A percentile compares a stretch with the other conserved stretches of the same genome.
phyloP scores from a whole-genome alignment of 2,113 vertebrate genomes.

The Petrocephalus zakoni region DNA sequence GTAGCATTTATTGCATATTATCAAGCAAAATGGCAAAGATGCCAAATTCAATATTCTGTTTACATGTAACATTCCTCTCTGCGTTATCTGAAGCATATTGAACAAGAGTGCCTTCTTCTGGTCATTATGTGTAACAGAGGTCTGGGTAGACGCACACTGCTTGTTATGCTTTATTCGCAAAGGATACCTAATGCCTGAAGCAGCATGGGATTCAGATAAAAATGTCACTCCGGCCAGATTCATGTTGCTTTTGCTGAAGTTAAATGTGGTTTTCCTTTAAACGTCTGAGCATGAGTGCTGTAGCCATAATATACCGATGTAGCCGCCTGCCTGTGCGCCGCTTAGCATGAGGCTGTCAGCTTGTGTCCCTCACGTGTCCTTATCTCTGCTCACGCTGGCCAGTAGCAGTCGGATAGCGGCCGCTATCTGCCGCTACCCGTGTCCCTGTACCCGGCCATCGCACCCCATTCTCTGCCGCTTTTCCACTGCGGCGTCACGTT shows the following conservation, averaged over 20 bases:
- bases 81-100: background rate
- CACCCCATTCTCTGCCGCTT: background rate
- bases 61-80: background rate
- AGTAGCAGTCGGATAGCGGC: background rate
- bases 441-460: background rate
- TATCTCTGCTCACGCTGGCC: background rate
- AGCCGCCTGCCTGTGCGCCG: background rate
- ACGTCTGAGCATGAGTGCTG: background rate
- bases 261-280: background rate
- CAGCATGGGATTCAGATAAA: background rate
- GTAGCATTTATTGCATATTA: background rate
- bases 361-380: background rate
- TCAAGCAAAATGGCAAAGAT: background rate
- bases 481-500: background rate
- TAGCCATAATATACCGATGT: background rate
- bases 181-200: background rate
- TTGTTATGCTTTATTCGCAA: background rate
- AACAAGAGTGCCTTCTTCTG: constrained; percentile 16
- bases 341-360: background rate
- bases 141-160: background rate
- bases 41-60: background rate
- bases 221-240: background rate
- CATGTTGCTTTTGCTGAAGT: background rate
- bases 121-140: background rate
- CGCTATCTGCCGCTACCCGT: background rate